Conservation (phyloP, 1,140 invertebrate genomes). For the Trinorchestia longiramus region DNA sequence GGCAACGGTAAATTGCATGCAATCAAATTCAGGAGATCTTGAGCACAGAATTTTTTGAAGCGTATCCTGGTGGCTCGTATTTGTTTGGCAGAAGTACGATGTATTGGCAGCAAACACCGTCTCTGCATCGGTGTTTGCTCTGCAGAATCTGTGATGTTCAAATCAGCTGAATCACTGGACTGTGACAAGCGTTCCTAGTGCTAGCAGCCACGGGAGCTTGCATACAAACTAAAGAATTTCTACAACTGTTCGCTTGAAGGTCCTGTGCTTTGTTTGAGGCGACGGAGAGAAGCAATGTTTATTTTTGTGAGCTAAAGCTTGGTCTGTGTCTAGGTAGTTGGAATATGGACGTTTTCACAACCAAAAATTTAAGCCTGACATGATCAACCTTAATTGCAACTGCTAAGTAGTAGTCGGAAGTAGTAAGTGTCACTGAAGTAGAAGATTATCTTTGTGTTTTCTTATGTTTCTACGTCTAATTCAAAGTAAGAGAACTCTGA, state of each 20-base stretch:
- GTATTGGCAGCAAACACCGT: constrained; percentile 48
- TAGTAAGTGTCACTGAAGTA: background rate
- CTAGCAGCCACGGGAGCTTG: background rate
- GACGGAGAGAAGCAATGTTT: background rate
- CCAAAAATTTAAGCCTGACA: background rate
- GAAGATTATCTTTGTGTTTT: no score
- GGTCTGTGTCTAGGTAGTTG: background rate
- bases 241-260: background rate
- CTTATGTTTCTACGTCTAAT: no score
- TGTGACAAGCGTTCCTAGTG: background rate
- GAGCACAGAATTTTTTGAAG: background rate
- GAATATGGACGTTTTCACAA: background rate
- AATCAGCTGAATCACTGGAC: constrained; percentile 17
- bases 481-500: background rate
- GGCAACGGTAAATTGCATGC: background rate
- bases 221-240: background rate
- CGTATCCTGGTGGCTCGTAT: background rate
- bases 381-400: background rate
- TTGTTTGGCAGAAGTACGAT: background rate
- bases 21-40: background rate
- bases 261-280: background rate
- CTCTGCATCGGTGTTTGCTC: constrained; percentile 33
- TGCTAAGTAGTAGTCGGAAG: background rate
- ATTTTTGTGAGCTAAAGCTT: background rate
- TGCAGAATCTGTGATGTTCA: constrained; percentile 25